These are phyloP conservation scores for Leptinotarsa rubiginosa DNA, from an alignment of 2,888 invertebrate genomes.

Conservation along the genomic window DNA sequence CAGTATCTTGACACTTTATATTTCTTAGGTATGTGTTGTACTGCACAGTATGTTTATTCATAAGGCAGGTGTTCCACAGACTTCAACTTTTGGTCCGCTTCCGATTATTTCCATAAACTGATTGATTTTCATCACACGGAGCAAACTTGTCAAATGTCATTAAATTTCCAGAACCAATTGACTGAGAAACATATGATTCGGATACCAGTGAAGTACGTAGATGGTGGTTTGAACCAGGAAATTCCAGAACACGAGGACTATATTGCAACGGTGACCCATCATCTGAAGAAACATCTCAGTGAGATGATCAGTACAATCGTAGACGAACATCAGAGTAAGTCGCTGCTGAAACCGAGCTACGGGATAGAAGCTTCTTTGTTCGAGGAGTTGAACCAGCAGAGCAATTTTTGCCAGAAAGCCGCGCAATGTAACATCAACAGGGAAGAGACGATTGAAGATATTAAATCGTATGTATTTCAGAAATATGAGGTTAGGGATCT, in stretches of 20 bases:
- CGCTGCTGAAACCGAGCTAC: slow-evolving; percentile 71
- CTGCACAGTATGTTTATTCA: too few species aligned
- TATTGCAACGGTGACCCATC: slow-evolving; percentile 73
- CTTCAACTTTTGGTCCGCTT: background rate
- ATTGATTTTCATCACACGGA: background rate
- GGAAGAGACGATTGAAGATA: slow-evolving; percentile 75
- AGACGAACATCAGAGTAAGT: slow-evolving; percentile 75
- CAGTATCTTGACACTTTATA: too few species aligned
- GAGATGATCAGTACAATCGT: slow-evolving; percentile 77
- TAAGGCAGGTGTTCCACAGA: background rate
- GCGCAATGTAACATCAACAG: slow-evolving; percentile 78
- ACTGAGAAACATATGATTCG: slow-evolving; percentile 80
- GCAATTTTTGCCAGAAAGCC: slow-evolving; percentile 78
- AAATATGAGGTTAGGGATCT: too few species aligned
- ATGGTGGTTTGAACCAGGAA: slow-evolving; percentile 67
- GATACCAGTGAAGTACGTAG: slow-evolving; percentile 69
- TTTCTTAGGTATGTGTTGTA: too few species aligned
- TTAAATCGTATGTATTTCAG: slow-evolving; percentile 72
- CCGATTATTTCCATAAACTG: background rate
- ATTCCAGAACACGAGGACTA: slow-evolving; percentile 74
- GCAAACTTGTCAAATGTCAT: background rate
- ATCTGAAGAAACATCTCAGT: slow-evolving; percentile 76
- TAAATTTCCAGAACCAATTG: slow-evolving; percentile 72
- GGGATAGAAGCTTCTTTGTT: slow-evolving; percentile 74
- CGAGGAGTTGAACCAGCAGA: slow-evolving; percentile 79